phyloP scores from a whole-genome alignment of 2,888 invertebrate species.

The Sarcophaga subvicina region DNA sequence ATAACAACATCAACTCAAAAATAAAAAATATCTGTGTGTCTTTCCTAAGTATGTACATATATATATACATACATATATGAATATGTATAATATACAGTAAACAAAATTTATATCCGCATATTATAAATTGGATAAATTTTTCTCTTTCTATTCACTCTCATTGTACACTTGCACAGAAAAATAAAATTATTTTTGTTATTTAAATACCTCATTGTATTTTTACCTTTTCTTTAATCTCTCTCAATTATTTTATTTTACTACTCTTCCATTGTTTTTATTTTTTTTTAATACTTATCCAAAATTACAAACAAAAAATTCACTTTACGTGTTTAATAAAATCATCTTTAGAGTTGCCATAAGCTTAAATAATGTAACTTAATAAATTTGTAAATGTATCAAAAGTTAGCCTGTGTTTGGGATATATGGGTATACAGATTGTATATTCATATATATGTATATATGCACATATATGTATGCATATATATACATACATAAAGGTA shows the following conservation, averaged over 20 bases:
- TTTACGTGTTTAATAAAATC: constrained; percentile 6
- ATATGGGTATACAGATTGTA: no score
- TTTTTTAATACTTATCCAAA: constrained; percentile 18
- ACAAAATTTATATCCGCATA: not conserved
- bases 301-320: not conserved
- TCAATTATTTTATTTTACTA: not conserved
- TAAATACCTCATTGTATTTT: not conserved
- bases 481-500: no score
- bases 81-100: no score
- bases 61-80: not conserved
- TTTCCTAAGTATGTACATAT: not conserved
- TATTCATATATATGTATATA: no score
- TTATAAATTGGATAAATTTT: no score
- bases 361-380: no score
- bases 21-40: no score
- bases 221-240: not conserved
- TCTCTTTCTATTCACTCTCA: not conserved
- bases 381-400: no score
- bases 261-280: not conserved
- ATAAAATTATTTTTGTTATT: constrained; percentile 14
- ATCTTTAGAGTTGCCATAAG: constrained; percentile 13
- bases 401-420: no score
- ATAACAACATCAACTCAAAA: not conserved
- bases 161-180: constrained; percentile 1
- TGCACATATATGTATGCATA: no score